Evolutionary conservation across 2,113 vertebrate species (phyloP).

Genomic region (Galemys pyrenaicus): DNA sequence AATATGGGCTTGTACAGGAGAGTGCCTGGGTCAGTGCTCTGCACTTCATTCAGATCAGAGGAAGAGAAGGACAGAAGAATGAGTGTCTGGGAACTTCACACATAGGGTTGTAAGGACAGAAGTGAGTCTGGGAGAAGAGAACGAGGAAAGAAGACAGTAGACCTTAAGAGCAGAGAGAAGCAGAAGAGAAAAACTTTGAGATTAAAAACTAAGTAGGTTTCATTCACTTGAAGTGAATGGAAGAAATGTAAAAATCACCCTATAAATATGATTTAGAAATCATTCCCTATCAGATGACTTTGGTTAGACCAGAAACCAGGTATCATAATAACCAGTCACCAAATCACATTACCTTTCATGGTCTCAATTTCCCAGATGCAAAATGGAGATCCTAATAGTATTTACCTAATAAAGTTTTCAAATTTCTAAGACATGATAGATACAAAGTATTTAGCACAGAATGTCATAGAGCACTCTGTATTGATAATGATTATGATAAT

Average conservation of each 20-base stretch:
- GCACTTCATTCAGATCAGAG: neutral
- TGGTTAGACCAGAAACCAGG: neutral
- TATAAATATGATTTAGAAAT: neutral
- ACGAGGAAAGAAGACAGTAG: neutral
- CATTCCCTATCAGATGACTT: neutral
- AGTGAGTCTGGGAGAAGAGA: neutral
- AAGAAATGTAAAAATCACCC: conserved; percentile 36
- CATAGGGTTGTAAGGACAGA: neutral
- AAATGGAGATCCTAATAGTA: neutral
- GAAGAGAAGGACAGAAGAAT: neutral
- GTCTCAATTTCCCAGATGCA: neutral
- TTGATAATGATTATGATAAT: neutral
- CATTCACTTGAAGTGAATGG: conserved; percentile 3
- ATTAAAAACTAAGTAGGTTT: neutral
- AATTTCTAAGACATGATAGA: neutral
- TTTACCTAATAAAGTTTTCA: neutral
- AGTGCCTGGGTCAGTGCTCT: neutral
- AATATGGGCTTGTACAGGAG: neutral
- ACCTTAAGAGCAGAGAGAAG: neutral
- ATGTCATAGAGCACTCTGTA: neutral
- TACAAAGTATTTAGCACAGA: neutral
- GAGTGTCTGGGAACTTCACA: neutral
- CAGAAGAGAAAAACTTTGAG: neutral
- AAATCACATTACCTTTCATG: neutral
- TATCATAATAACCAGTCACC: neutral